Percentiles rank a stretch among this genome's conserved stretches.
phyloP scores from a whole-genome alignment of 2,113 vertebrate genomes.

The Ammodytes dubius region DNA sequence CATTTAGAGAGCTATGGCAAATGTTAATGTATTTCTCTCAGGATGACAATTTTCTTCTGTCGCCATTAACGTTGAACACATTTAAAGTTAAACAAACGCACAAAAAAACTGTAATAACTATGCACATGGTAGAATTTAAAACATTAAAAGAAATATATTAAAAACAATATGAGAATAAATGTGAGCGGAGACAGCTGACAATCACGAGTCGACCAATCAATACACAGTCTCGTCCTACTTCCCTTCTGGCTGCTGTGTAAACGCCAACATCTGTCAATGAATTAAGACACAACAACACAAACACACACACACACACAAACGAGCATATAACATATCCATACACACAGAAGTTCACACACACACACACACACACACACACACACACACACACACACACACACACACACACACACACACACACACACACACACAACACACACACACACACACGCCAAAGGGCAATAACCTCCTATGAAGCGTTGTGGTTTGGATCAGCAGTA shows the following conservation, averaged over 20 bases:
- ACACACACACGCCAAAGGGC: slow-evolving; percentile 70
- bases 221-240: slow-evolving; percentile 43
- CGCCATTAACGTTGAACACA: slow-evolving; percentile 39
- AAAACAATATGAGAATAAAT: slow-evolving; percentile 25
- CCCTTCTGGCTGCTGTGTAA: slow-evolving; percentile 48
- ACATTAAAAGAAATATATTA: background rate
- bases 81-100: slow-evolving; percentile 14
- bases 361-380: slow-evolving; percentile 7
- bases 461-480: slow-evolving; percentile 73
- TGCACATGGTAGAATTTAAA: background rate
- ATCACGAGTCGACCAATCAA: slow-evolving; percentile 53
- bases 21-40: slow-evolving; percentile 36
- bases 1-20: slow-evolving; percentile 45
- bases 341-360: slow-evolving; percentile 15
- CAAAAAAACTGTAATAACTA: background rate
- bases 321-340: slow-evolving; percentile 26
- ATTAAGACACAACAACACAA: slow-evolving; percentile 51
- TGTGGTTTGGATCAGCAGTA: slow-evolving; percentile 82
- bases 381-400: slow-evolving; percentile 23
- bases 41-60: slow-evolving; percentile 34
- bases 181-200: slow-evolving; percentile 41
- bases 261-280: slow-evolving; percentile 68
- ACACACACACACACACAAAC: slow-evolving; percentile 20
- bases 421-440: slow-evolving; percentile 43
- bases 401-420: slow-evolving; percentile 18